phyloP scores from a whole-genome alignment of 1,140 invertebrate species.

The silkworm (Bombyx mori) region DNA sequence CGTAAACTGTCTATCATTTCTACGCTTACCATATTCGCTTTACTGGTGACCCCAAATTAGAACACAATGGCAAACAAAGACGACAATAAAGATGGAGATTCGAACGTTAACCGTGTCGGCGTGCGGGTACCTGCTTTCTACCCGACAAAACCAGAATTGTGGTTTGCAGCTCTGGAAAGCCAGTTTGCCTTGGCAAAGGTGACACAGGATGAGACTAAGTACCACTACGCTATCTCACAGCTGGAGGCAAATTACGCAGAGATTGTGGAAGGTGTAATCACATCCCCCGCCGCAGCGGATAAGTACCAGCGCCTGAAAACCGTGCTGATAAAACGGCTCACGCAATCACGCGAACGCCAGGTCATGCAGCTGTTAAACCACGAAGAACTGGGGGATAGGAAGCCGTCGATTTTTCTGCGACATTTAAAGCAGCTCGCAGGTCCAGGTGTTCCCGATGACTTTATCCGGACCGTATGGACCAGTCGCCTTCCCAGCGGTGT shows the following conservation, averaged over 20 bases:
- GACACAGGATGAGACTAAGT: not conserved
- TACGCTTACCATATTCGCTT: too few species aligned
- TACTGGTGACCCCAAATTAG: too few species aligned
- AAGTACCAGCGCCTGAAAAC: not conserved
- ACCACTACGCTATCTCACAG: not conserved
- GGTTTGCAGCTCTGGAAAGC: not conserved
- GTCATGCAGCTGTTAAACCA: too few species aligned
- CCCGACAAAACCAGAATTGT: not conserved
- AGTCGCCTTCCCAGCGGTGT: too few species aligned
- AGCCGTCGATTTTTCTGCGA: not conserved
- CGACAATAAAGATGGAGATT: too few species aligned
- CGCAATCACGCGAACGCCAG: too few species aligned
- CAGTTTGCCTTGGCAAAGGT: not conserved
- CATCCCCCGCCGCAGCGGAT: not conserved
- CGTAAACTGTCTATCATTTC: too few species aligned
- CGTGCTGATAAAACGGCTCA: too few species aligned
- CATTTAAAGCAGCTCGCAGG: slow-evolving; percentile 1
- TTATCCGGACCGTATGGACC: too few species aligned
- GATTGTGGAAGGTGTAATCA: not conserved
- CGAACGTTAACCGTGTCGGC: not conserved
- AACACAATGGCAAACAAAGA: too few species aligned
- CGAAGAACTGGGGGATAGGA: too few species aligned
- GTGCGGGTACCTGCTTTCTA: slow-evolving; percentile 1
- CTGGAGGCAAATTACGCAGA: not conserved
- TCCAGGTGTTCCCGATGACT: too few species aligned